Evolutionary conservation across 2,113 vertebrate species (phyloP), one percentile per base, ranked within the genome.

Genomic region (Stigmatopora argus): DNA sequence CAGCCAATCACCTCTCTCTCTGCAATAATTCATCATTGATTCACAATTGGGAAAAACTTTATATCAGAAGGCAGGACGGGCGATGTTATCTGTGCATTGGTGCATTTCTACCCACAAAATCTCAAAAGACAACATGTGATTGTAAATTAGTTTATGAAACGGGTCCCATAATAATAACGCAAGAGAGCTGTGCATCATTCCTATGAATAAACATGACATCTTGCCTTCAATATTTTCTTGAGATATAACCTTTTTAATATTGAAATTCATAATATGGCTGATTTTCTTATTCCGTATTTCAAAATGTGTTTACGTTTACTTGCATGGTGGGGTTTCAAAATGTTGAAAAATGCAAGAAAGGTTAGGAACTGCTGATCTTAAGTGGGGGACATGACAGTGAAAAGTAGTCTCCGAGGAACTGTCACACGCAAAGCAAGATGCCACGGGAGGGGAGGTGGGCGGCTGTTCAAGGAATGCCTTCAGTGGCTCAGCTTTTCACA

Each of bases 401-500:
- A 90, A 90, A 89, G 73, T 71, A 74, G 86, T 85, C 85, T 87
- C 89, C 83, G 85, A 85, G 91, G 86, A 88, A 84, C 87, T 91
- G 90, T 92, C 91, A 90, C 73, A 82, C 73, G 87, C 86, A 89
- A 88, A 80, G 31, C 81, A 87, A 84, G 89, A 84, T 73, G 86
- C 82, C 87, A 87, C 68, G 67, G 88, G 87, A 90, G 82, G 82
- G 48, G 53, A 31, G 52, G 52, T 21, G 52, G 12, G 21, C 13
- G 53, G 23, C 23, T 56, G 53, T 31, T 31, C 67, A 72, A 89
- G 89, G 88, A 91, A 89, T 89, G 90, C 87, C 90, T 94, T 92
- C 85, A 82, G 88, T 88, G 73, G 77, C 81, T 71, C 83, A 82
- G 88, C 88, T 91, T 93, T 92, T 90, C 90, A 93, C 91, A 91